Evolutionary conservation across 2,113 vertebrate genomes (phyloP).

Genomic region (Microtus pennsylvanicus): DNA sequence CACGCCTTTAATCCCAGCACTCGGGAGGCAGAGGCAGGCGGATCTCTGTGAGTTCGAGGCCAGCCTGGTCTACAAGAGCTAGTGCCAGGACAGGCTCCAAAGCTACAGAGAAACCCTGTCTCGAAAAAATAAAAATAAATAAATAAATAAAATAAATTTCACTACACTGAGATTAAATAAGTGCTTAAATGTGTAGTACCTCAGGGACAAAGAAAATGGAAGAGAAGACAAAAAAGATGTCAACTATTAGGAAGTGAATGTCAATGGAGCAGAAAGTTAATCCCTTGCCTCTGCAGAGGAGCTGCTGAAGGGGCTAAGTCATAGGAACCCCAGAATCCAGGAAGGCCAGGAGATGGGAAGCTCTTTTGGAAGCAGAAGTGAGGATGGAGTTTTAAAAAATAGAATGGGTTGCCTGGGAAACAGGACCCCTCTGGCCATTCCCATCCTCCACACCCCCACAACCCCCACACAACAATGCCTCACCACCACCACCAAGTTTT

Average conservation of each 20-base stretch:
- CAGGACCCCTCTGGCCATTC: background rate
- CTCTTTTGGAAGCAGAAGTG: background rate
- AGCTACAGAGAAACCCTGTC: too few relatives aligned
- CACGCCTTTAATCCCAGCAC: too few relatives aligned
- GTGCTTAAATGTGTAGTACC: conserved; percentile 1
- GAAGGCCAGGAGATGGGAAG: background rate
- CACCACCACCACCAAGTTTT: background rate
- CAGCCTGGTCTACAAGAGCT: too few relatives aligned
- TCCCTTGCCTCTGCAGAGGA: background rate
- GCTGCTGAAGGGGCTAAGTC: background rate
- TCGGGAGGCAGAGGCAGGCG: too few relatives aligned
- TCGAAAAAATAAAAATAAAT: too few relatives aligned
- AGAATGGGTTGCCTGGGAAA: background rate
- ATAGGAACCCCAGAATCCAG: background rate
- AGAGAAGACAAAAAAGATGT: background rate
- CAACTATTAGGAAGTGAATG: background rate
- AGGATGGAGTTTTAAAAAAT: background rate
- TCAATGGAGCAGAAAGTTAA: background rate
- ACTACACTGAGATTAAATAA: background rate
- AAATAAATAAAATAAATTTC: conserved; percentile 18
- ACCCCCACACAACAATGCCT: background rate
- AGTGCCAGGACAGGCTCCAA: too few relatives aligned
- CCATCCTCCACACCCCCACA: background rate
- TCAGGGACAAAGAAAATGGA: background rate
- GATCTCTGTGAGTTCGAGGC: too few relatives aligned